phyloP scores from a whole-genome alignment of 2,797 vertebrate genomes.

The Thunnus albacares region DNA sequence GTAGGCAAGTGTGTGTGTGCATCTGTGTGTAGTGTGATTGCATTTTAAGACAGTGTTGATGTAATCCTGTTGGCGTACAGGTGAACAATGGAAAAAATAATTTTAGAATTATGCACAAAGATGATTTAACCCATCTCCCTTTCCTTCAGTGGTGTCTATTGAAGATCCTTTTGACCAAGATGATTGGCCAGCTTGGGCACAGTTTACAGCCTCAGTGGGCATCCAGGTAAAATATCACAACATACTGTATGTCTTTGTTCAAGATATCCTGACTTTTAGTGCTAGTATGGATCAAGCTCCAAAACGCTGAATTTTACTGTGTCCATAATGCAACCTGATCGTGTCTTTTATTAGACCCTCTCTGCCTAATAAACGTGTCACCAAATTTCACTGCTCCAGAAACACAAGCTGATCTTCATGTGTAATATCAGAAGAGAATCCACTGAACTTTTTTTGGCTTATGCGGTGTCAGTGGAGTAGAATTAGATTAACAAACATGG shows the following conservation, averaged over 20 bases:
- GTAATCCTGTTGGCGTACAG: neutral
- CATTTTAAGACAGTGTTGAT: slow-evolving; percentile 29
- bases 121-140: neutral
- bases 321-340: neutral
- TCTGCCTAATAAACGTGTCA: neutral
- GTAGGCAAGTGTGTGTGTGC: slow-evolving; percentile 35
- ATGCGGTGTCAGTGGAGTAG: neutral
- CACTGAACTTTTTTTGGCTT: neutral
- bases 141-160: slow-evolving; percentile 91
- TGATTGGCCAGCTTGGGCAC: slow-evolving; percentile 94
- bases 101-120: slow-evolving; percentile 6
- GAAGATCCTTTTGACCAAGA: slow-evolving; percentile 97
- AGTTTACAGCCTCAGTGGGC: slow-evolving; percentile 92
- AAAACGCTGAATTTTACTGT: neutral
- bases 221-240: slow-evolving; percentile 85
- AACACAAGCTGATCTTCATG: neutral
- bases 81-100: slow-evolving; percentile 15
- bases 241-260: neutral
- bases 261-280: neutral
- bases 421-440: neutral
- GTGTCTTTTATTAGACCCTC: neutral
- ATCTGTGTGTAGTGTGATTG: slow-evolving; percentile 44
- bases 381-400: neutral
- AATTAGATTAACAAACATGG: neutral
- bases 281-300: neutral